Percentiles rank a stretch among this genome's conserved stretches.
Conservation (phyloP, 2,888 invertebrate species). For the Lycaena phlaeas region DNA sequence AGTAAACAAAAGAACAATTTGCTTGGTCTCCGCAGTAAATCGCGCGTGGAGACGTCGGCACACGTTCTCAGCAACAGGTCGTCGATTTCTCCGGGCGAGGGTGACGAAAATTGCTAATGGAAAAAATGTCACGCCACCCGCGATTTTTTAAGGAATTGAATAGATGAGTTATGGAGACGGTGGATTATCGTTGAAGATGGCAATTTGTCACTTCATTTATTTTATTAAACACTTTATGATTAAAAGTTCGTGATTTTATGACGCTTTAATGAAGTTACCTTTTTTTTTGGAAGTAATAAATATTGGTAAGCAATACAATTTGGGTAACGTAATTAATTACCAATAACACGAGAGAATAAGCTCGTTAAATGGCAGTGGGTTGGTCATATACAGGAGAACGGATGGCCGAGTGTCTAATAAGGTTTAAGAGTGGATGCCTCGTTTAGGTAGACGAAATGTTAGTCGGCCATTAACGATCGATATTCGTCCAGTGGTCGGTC, state of each 20-base stretch:
- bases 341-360: too few relatives aligned
- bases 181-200: conserved; percentile 32
- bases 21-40: conserved; percentile 34
- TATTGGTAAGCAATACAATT: too few relatives aligned
- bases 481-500: too few relatives aligned
- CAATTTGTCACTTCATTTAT: conserved; percentile 38
- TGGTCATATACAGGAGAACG: too few relatives aligned
- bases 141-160: conserved; percentile 42
- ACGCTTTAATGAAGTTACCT: not conserved
- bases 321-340: too few relatives aligned
- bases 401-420: too few relatives aligned
- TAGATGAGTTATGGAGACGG: conserved; percentile 45
- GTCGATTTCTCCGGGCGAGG: conserved; percentile 43
- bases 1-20: conserved; percentile 50
- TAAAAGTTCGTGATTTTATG: conserved; percentile 11
- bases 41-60: conserved; percentile 29
- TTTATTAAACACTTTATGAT: conserved; percentile 23
- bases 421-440: too few relatives aligned
- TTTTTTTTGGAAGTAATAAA: too few relatives aligned
- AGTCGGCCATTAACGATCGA: too few relatives aligned
- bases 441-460: too few relatives aligned
- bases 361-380: too few relatives aligned
- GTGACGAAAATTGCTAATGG: conserved; percentile 47
- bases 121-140: conserved; percentile 52
- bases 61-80: conserved; percentile 56